Conservation (phyloP, 1,140 invertebrate genomes). For the Stratiolaelaps scimitus region DNA sequence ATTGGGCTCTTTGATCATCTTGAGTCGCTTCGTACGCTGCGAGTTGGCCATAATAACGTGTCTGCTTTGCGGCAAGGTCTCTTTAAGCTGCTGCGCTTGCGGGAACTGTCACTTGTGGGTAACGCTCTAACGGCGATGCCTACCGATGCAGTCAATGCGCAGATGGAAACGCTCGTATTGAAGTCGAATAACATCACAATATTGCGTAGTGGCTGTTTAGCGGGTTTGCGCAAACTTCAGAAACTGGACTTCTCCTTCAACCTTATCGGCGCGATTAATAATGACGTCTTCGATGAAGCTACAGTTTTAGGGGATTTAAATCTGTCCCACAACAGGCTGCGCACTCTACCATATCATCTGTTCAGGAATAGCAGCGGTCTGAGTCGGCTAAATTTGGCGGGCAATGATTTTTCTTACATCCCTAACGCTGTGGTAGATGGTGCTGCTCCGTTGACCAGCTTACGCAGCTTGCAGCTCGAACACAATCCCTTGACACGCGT, state of each 20-base stretch:
- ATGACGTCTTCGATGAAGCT: conserved; percentile 21
- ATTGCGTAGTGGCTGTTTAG: conserved; percentile 11
- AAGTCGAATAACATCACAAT: conserved; percentile 11
- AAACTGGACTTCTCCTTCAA: conserved; percentile 1
- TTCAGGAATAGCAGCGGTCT: conserved; percentile 39
- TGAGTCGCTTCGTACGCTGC: conserved; percentile 15
- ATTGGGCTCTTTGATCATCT: conserved; percentile 17
- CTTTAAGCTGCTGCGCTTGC: neutral
- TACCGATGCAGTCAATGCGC: neutral
- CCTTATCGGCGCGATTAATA: conserved; percentile 18
- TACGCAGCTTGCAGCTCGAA: conserved; percentile 63
- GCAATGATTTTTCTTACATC: conserved; percentile 65
- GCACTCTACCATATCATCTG: conserved; percentile 13
- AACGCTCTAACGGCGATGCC: conserved; percentile 6
- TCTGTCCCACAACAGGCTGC: neutral
- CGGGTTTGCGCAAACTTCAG: neutral
- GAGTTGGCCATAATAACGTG: conserved; percentile 14
- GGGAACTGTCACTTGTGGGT: neutral
- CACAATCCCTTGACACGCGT: conserved; percentile 62
- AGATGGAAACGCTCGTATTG: conserved; percentile 15
- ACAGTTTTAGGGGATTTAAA: neutral
- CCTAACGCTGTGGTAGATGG: conserved; percentile 59
- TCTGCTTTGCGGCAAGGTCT: conserved; percentile 18
- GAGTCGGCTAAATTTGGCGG: conserved; percentile 58
- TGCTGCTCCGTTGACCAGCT: conserved; percentile 49